phyloP scores from a whole-genome alignment of 2,888 invertebrate genomes.

The Meganola albula region DNA sequence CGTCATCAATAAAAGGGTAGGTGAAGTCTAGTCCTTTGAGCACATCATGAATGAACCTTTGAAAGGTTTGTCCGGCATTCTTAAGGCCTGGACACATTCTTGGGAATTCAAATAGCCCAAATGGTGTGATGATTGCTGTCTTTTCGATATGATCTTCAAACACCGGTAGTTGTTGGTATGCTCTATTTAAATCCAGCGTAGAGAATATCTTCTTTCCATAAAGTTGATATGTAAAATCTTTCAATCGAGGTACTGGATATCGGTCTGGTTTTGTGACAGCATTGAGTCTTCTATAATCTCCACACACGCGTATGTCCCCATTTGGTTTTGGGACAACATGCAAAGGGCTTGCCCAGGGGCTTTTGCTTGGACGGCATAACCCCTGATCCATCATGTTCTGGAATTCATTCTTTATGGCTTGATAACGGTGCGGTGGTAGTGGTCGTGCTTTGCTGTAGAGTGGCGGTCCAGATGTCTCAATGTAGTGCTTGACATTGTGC shows the following conservation, averaged over 20 bases:
- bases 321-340: background rate
- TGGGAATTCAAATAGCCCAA: background rate
- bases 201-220: constrained; percentile 1
- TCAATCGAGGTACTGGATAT: constrained; percentile 1
- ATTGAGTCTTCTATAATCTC: background rate
- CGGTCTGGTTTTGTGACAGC: background rate
- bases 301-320: background rate
- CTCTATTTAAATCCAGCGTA: constrained; percentile 4
- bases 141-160: background rate
- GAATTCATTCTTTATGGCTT: background rate
- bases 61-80: background rate
- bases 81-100: background rate
- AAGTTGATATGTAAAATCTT: background rate
- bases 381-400: background rate
- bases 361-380: background rate
- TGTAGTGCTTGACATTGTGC: too few species aligned
- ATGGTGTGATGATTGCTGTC: background rate
- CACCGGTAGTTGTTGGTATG: background rate
- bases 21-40: background rate
- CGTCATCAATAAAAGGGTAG: background rate
- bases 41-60: constrained; percentile 1
- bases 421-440: too few species aligned
- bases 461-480: too few species aligned
- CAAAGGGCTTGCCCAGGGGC: background rate
- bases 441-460: too few species aligned